phyloP scores from a whole-genome alignment of 2,888 invertebrate genomes.

The Byasa hedistus region DNA sequence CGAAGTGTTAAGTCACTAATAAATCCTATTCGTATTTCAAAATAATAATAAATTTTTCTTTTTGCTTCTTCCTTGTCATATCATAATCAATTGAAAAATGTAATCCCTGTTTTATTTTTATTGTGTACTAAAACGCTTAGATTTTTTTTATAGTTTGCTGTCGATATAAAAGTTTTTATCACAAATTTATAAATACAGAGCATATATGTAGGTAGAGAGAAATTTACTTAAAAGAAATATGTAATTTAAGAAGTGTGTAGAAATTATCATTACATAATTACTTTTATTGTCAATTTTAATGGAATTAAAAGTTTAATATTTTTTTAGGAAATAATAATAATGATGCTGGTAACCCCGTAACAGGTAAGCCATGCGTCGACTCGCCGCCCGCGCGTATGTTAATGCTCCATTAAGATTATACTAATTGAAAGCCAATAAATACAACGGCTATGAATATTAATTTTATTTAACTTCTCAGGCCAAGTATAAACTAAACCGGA shows the following conservation, averaged over 20 bases:
- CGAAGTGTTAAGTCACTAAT: not conserved
- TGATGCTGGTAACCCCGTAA: slow-evolving; percentile 54
- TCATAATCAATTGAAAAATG: too few species aligned
- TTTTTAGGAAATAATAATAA: not conserved
- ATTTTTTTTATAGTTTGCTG: too few species aligned
- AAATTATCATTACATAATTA: too few species aligned
- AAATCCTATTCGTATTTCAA: not conserved
- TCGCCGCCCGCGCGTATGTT: slow-evolving; percentile 74
- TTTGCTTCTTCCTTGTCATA: not conserved
- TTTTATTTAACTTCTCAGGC: slow-evolving; percentile 72
- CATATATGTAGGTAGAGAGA: too few species aligned
- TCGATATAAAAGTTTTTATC: too few species aligned
- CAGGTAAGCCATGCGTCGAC: slow-evolving; percentile 58
- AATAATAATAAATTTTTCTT: not conserved
- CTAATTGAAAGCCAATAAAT: slow-evolving; percentile 81
- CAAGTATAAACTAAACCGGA: slow-evolving; percentile 44
- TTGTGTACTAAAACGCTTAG: too few species aligned
- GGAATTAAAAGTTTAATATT: too few species aligned
- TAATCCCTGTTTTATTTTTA: too few species aligned
- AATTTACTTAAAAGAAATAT: too few species aligned
- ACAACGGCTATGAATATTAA: slow-evolving; percentile 80
- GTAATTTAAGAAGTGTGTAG: too few species aligned
- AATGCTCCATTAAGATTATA: slow-evolving; percentile 80
- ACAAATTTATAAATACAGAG: too few species aligned
- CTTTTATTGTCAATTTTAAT: too few species aligned